Evolutionary conservation across 2,888 invertebrate genomes (phyloP).

Genomic region (Girardia tigrina): DNA sequence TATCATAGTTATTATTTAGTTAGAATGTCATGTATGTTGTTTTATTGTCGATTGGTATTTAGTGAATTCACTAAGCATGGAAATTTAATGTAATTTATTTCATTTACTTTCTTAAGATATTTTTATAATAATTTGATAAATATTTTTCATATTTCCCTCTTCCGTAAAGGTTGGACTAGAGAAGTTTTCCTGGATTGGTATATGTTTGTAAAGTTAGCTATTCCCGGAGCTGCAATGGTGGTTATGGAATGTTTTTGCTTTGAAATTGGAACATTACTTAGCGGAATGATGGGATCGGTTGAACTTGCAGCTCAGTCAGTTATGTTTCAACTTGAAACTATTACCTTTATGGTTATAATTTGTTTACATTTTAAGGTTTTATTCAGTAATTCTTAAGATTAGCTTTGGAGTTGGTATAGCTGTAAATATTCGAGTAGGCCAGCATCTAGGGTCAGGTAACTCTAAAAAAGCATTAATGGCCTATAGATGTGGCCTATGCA

Average conservation of each 20-base stretch:
- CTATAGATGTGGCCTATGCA: background rate
- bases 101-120: too few species aligned
- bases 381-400: too few species aligned
- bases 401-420: background rate
- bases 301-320: constrained; percentile 33
- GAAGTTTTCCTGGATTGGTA: constrained; percentile 37
- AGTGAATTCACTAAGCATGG: too few species aligned
- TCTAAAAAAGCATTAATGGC: background rate
- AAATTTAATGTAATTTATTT: too few species aligned
- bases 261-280: constrained; percentile 35
- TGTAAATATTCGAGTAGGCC: background rate
- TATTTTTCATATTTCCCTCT: too few species aligned
- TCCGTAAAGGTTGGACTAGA: constrained; percentile 35
- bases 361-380: too few species aligned
- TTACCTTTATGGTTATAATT: constrained; percentile 34
- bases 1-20: too few species aligned
- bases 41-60: too few species aligned
- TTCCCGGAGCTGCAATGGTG: constrained; percentile 33
- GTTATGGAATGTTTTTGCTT: constrained; percentile 33
- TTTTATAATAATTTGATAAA: too few species aligned
- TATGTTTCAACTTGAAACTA: constrained; percentile 34
- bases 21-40: too few species aligned
- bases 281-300: constrained; percentile 32
- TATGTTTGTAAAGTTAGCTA: constrained; percentile 31
- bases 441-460: background rate